Evolutionary conservation across 1,140 invertebrate species (phyloP).

Genomic region (Gonioctena quinquepunctata): DNA sequence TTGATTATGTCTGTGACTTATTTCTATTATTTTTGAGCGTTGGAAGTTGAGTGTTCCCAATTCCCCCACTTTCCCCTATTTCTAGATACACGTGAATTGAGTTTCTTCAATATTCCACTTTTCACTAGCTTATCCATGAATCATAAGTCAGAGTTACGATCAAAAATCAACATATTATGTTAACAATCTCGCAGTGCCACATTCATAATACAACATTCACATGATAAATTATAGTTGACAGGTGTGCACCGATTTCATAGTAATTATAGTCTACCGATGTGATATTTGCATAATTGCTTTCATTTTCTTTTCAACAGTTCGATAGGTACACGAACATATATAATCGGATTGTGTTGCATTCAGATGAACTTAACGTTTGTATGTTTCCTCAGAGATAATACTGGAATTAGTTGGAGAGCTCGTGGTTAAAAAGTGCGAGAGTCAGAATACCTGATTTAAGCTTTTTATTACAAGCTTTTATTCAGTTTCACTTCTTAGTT

Average conservation of each 20-base stretch:
- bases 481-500: too few species aligned
- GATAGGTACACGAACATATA: neutral
- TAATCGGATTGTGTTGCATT: neutral
- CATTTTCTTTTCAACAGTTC: constrained; percentile 2
- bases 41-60: neutral
- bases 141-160: neutral
- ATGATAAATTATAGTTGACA: constrained; percentile 5
- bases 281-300: constrained; percentile 8
- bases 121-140: neutral
- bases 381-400: too few species aligned
- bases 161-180: neutral
- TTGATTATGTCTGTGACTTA: neutral
- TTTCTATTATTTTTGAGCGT: neutral
- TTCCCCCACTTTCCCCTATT: neutral
- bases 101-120: neutral
- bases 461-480: too few species aligned
- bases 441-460: too few species aligned
- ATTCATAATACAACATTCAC: neutral
- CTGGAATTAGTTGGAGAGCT: too few species aligned
- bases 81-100: neutral
- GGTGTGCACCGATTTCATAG: constrained; percentile 2
- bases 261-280: neutral
- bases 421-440: too few species aligned
- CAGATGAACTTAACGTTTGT: too few species aligned
- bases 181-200: neutral